phyloP scores from a whole-genome alignment of 2,888 invertebrate species.

The Tinea trinotella region DNA sequence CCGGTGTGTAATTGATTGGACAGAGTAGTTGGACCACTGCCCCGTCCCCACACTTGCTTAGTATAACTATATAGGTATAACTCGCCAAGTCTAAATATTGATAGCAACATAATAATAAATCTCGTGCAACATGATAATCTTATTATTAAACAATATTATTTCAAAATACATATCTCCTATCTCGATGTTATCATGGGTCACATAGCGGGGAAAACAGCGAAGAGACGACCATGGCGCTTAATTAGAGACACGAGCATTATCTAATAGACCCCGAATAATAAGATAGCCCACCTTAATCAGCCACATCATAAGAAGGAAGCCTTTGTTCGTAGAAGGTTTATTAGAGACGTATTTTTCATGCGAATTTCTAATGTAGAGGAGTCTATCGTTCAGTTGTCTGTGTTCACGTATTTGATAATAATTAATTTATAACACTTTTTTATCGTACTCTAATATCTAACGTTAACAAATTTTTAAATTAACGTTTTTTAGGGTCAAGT shows the following conservation, averaged over 20 bases:
- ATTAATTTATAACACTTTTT: background rate
- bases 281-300: too few relatives aligned
- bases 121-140: constrained; percentile 24
- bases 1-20: too few relatives aligned
- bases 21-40: too few relatives aligned
- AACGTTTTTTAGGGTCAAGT: constrained; percentile 1
- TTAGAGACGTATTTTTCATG: too few relatives aligned
- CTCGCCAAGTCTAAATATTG: too few relatives aligned
- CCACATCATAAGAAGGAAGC: too few relatives aligned
- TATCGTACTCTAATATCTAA: background rate
- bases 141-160: constrained; percentile 34
- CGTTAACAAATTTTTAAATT: background rate
- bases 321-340: too few relatives aligned
- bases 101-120: constrained; percentile 1
- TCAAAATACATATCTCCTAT: constrained; percentile 29
- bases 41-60: too few relatives aligned
- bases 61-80: too few relatives aligned
- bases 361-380: too few relatives aligned
- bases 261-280: too few relatives aligned
- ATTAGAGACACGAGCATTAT: constrained; percentile 30
- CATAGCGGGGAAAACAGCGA: constrained; percentile 44
- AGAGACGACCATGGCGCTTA: constrained; percentile 46
- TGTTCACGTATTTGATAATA: background rate
- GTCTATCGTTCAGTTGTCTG: too few relatives aligned
- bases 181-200: constrained; percentile 57